Evolutionary conservation across 2,888 invertebrate species (phyloP).

Genomic region (Chloroclysta siterata): DNA sequence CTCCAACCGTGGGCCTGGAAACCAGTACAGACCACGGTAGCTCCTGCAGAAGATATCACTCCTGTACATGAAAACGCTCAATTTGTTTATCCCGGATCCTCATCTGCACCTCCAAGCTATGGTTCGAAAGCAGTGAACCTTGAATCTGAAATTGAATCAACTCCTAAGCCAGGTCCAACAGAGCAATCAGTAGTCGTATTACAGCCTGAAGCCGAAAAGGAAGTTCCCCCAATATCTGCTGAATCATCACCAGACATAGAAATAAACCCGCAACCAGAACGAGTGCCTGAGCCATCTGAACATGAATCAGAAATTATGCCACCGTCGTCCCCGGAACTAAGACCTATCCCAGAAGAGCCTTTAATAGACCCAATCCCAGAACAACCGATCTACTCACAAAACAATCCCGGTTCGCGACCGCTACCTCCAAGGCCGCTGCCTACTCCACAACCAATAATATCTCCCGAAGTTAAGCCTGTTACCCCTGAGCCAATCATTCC

Average conservation of each 20-base stretch:
- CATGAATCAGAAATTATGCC: neutral
- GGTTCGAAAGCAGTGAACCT: neutral
- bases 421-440: neutral
- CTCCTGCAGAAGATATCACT: constrained; percentile 6
- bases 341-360: neutral
- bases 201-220: neutral
- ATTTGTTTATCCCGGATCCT: neutral
- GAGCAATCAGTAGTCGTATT: neutral
- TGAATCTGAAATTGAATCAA: constrained; percentile 5
- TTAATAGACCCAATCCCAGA: constrained; percentile 6
- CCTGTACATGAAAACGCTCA: neutral
- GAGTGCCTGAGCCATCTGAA: neutral
- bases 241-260: constrained; percentile 6
- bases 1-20: neutral
- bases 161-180: neutral
- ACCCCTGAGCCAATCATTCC: neutral
- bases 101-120: neutral
- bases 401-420: neutral
- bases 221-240: neutral
- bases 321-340: neutral
- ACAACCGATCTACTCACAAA: neutral
- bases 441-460: constrained; percentile 6
- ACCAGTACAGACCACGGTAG: neutral
- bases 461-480: constrained; percentile 10
- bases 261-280: constrained; percentile 2